Conservation (phyloP, 2,888 invertebrate genomes). For the Stictocephala bisonia region DNA sequence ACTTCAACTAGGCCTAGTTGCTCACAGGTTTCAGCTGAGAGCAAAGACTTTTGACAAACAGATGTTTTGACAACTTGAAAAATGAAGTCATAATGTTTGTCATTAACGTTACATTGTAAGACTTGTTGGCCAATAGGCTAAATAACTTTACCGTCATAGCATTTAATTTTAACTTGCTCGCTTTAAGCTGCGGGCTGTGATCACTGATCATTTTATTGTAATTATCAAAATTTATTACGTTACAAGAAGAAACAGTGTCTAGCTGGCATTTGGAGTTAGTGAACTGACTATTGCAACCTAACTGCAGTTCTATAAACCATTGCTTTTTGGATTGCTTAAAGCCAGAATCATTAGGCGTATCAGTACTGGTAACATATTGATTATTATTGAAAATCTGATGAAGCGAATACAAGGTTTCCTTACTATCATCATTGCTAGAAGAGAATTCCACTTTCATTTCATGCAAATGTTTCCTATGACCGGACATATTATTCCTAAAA, state of each 20-base stretch:
- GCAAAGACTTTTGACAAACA: not conserved
- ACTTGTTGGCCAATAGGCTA: not conserved
- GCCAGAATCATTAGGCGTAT: too few relatives aligned
- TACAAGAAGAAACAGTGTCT: not conserved
- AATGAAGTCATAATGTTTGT: not conserved
- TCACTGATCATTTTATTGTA: not conserved
- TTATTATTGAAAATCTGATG: too few relatives aligned
- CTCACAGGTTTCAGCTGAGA: not conserved
- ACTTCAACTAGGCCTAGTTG: not conserved
- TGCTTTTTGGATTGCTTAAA: not conserved
- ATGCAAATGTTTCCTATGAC: too few relatives aligned
- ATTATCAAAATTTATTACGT: not conserved
- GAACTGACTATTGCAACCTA: not conserved
- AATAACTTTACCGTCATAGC: not conserved
- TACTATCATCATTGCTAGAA: too few relatives aligned
- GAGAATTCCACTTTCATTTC: too few relatives aligned
- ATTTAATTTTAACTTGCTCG: not conserved
- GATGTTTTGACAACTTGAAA: not conserved
- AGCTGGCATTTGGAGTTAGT: not conserved
- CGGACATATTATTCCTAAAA: too few relatives aligned
- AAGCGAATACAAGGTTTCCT: too few relatives aligned
- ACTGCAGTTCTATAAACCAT: not conserved
- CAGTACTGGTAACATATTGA: too few relatives aligned
- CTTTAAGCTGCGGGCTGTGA: not conserved
- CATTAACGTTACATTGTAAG: not conserved